Base-by-base conservation (phyloP, 2,888 invertebrate genomes). In the Drosophila birchii region DNA sequence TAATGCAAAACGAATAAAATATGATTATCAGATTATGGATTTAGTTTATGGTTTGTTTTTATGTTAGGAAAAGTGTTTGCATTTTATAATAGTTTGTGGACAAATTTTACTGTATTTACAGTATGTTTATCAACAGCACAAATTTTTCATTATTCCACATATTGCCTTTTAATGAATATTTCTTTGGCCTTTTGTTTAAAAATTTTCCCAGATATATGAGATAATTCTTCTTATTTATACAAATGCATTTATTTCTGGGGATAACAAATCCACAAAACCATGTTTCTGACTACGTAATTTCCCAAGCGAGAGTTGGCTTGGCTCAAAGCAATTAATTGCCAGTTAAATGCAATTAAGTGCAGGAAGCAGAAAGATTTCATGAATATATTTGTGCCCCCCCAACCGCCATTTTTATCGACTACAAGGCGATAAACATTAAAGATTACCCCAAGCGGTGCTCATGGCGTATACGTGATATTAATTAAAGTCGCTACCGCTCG, bases 341-440 rank as follows among this genome's bases (percentile, higher is more conserved):
- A 66, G 64, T 79, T 69, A 76, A 76, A 63, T 74, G 84, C 66
- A 78, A 78, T 73, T 61, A 69, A 59, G 36, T 44, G 39, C 58
- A 58, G 74, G 47, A 57, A 41, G 47, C 49, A 53, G n/a, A 56
- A 75, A 18, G 26, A 72, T 44, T 62, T 51, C 54, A 75, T 66
- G 73, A 70, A 71, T 74, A 80, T 80, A 80, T 81, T 78, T 76
- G 64, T 77, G 55, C 55, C 60, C 71, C 71, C 78, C 79, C 81
- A 83, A 38, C 64, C 38, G 64, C 86, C 76, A 78, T 86, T 90
- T 87, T 81, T 78, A 79, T 81, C 79, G 89, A 78, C 81, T 83
- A 86, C 86, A 79, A 85, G 75, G 85, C 85, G 70, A 76, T 75
- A 75, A 77, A 79, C 77, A 80, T 72, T 80, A 77, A 80, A 72